phyloP scores from a whole-genome alignment of 2,888 invertebrate genomes.

The Lottia gigantea region DNA sequence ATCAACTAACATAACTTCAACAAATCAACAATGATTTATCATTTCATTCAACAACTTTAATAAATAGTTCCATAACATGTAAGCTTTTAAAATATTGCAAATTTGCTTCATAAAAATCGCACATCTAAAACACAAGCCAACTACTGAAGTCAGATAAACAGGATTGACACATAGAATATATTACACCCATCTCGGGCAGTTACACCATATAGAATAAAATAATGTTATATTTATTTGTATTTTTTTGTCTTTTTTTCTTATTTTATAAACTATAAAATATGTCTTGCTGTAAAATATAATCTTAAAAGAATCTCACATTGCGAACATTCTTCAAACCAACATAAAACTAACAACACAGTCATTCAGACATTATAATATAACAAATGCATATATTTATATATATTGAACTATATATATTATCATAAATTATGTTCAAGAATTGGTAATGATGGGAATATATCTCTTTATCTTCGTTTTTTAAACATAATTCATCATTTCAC shows the following conservation, averaged over 20 bases:
- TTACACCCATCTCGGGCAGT: constrained; percentile 20
- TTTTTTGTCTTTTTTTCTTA: constrained; percentile 22
- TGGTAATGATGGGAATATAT: constrained; percentile 1
- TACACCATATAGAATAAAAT: constrained; percentile 28
- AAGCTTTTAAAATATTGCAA: too few relatives aligned
- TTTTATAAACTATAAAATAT: constrained; percentile 41
- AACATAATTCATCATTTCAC: too few relatives aligned
- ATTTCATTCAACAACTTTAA: too few relatives aligned
- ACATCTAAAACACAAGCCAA: too few relatives aligned
- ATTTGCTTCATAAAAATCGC: too few relatives aligned
- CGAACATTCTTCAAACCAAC: constrained; percentile 20
- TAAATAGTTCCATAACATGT: too few relatives aligned
- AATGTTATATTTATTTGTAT: constrained; percentile 8
- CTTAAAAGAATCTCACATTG: constrained; percentile 35
- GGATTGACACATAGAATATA: constrained; percentile 11
- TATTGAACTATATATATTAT: constrained; percentile 8
- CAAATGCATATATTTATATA: constrained; percentile 11
- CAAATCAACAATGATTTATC: too few relatives aligned
- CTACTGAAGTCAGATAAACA: too few relatives aligned
- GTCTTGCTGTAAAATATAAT: constrained; percentile 44
- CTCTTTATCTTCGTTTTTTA: neutral
- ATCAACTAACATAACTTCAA: too few relatives aligned
- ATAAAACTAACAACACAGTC: constrained; percentile 15
- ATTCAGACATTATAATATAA: constrained; percentile 10
- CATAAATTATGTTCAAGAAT: neutral